Base-by-base conservation (phyloP, 2,113 vertebrate species). In the Lamprotornis superbus region DNA sequence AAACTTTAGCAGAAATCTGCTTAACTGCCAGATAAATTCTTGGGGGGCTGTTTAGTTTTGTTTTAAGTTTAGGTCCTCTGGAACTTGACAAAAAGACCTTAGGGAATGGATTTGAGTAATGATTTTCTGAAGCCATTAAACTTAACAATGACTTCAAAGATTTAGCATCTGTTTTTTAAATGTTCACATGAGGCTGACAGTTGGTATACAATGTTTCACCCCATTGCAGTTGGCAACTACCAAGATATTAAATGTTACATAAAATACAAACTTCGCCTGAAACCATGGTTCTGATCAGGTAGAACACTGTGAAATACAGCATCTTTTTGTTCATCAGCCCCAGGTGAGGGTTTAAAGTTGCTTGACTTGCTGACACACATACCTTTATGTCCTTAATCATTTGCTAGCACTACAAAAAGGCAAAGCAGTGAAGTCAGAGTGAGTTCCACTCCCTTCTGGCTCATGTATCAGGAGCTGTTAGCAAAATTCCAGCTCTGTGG, bases 81-180 rank as follows among this genome's bases (percentile, higher is more conserved):
- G 55, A 95, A 95, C 82, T 93, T 88, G 57, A 94, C 67, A 88
- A 95, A 95, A 96, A 91, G 91, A 93, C 93, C 90, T 94, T 77
- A 52, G 93, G 95, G 93, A 95, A 89, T 90, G 64, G 75, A 83
- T 93, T 86, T 95, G 87, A 94, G 82, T 92, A 95, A 97, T 88
- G 78, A 95, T 96, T 97, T 96, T 97, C 92, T 95, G 82, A 96
- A 97, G 88, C 79, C 93, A 95, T 96, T 97, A 96, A 96, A 97
- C 82, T 93, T 93, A 94, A 95, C 93, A 96, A 97, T 95, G 92
- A 88, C 94, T 96, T 97, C 95, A 96, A 96, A 96, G 95, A 96
- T 92, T 83, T 59, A 95, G 96, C 93, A 94, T 95, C 94, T 95
- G 93, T 90, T 95, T 96, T 93, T 93, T 80, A 93, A 95, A 96